Evolutionary conservation across 2,113 vertebrate species (phyloP).

Genomic region (Psilopogon haemacephalus): DNA sequence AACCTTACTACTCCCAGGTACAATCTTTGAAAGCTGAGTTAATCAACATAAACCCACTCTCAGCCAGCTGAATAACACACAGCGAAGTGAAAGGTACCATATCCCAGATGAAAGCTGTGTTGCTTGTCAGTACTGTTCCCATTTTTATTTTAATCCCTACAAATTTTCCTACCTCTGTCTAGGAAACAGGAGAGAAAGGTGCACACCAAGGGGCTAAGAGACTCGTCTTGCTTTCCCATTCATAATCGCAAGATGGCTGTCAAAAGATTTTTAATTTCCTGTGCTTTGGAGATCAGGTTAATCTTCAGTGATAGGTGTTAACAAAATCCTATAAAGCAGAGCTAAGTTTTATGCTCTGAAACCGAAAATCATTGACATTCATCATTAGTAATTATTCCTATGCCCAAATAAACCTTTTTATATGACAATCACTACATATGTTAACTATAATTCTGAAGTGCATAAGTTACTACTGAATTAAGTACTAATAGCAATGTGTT

Average conservation of each 20-base stretch:
- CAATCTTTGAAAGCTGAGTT: not conserved
- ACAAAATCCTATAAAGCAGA: conserved; percentile 53
- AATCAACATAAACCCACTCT: not conserved
- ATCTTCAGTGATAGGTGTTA: conserved; percentile 64
- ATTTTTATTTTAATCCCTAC: not conserved
- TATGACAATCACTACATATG: not conserved
- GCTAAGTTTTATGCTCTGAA: not conserved
- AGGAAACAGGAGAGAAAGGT: conserved; percentile 10
- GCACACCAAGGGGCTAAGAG: not conserved
- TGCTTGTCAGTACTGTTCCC: not conserved
- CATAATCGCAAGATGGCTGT: conserved; percentile 48
- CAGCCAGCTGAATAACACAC: not conserved
- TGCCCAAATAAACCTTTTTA: conserved; percentile 30
- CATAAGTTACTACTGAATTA: not conserved
- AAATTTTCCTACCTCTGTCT: not conserved
- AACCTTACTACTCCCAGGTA: not conserved
- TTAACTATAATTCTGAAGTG: not conserved
- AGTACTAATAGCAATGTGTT: not conserved
- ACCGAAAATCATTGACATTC: conserved; percentile 23
- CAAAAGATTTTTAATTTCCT: conserved; percentile 55
- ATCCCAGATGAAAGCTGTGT: not conserved
- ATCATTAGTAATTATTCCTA: conserved; percentile 17
- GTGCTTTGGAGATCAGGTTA: conserved; percentile 36
- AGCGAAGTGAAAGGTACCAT: not conserved
- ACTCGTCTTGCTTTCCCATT: conserved; percentile 14